Base-by-base conservation (phyloP, 2,888 invertebrate genomes). In the Bugulina stolonifera region DNA sequence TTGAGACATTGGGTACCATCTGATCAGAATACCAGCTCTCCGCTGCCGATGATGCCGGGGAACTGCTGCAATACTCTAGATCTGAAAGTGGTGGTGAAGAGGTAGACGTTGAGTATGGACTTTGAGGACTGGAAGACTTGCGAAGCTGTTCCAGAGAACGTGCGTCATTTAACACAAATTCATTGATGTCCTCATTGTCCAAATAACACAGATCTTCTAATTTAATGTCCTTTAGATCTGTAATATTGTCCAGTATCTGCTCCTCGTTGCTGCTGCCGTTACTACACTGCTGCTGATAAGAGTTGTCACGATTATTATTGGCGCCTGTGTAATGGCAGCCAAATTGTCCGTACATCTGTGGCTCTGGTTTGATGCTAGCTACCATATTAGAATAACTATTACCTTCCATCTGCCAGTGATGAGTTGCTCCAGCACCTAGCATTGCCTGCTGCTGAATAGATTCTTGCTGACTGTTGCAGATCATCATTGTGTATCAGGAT, bases 281-380 rank as follows among this genome's bases (percentile, higher is more conserved):
- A 18, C 18, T 43, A 43, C 43, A 43, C 5, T 43, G 43, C 43
- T 43, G 43, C 25, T 27, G 22, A n/a, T 64, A 64, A 14, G 27
- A 25, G 27, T 32, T 64, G 57, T n/a, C 23, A 25, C 57, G 14
- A 27, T 34, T 64, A n/a, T 18, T 55, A 18, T 22, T 22, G n/a
- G n/a, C n/a, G n/a, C n/a, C n/a, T 18, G 43, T 43, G 64, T 32
- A 64, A 5, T 64, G 64, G 64, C 64, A 64, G 32, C 64, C 29
- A 64, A 29, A 64, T 64, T 64, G 64, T 27, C 32, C 64, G 34
- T 64, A 64, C 22, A 32, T 29, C 27, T 64, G 64, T 32, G 64
- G 64, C n/a, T 64, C 64, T 64, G 64, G 64, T 32, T 64, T 64
- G 64, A 64, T 64, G 32, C 32, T 64, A n/a, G 64, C 64, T 10